Conservation (phyloP, 2,113 vertebrate genomes). For the Bubo bubo region DNA sequence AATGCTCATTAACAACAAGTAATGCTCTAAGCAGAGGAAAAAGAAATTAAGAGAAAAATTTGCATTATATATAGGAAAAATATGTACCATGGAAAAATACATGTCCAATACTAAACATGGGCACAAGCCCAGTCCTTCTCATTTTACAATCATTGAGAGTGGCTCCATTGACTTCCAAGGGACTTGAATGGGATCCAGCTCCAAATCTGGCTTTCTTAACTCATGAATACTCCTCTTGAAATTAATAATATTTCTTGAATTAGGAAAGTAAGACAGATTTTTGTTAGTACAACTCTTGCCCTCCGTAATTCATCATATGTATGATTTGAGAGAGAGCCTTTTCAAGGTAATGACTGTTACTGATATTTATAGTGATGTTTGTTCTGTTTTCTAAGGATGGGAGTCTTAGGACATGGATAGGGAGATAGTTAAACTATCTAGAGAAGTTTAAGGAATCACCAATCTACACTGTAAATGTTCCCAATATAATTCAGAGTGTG, state of each 20-base stretch:
- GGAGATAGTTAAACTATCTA: not conserved
- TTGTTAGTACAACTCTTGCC: not conserved
- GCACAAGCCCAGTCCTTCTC: not conserved
- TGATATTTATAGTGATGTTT: not conserved
- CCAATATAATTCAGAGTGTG: not conserved
- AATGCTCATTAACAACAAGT: not conserved
- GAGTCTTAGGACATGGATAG: not conserved
- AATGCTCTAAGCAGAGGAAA: not conserved
- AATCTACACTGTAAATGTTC: not conserved
- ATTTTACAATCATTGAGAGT: not conserved
- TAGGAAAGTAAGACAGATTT: not conserved
- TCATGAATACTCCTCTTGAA: not conserved
- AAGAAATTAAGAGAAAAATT: not conserved
- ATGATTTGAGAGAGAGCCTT: not conserved
- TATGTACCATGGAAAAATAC: conserved; percentile 11
- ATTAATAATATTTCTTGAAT: not conserved
- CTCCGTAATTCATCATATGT: not conserved
- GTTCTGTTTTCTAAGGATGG: not conserved
- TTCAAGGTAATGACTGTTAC: not conserved
- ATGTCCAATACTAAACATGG: not conserved
- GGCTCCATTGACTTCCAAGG: not conserved
- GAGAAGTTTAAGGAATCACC: not conserved
- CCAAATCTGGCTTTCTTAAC: conserved; percentile 5
- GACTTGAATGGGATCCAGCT: conserved; percentile 4
- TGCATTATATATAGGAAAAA: conserved; percentile 27